Evolutionary conservation across 2,797 vertebrate genomes (phyloP).

Genomic region (Potorous gilbertii): DNA sequence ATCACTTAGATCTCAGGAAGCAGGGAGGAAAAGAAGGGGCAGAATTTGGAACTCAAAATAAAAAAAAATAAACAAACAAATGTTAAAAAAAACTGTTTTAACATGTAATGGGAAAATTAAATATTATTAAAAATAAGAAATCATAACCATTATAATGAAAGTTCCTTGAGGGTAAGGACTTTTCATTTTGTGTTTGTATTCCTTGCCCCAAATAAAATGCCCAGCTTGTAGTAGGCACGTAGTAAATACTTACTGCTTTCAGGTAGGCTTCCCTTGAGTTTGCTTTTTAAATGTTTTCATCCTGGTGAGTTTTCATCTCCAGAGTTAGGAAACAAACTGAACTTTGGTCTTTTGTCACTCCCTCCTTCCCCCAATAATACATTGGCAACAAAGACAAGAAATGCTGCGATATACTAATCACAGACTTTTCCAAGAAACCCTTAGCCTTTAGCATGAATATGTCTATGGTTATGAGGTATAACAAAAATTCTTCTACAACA

Average conservation of each 20-base stretch:
- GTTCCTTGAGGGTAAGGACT: background rate
- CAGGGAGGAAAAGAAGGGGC: background rate
- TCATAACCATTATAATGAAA: background rate
- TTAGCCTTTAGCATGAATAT: conserved; percentile 36
- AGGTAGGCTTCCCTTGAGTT: conserved; percentile 9
- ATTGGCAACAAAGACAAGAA: conserved; percentile 56
- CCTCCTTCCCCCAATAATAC: background rate
- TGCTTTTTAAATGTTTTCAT: conserved; percentile 54
- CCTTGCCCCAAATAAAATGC: background rate
- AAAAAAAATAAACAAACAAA: too few species aligned
- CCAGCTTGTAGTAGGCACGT: background rate
- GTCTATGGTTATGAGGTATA: conserved; percentile 42
- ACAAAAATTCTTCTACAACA: conserved; percentile 26
- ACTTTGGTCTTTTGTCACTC: conserved; percentile 51
- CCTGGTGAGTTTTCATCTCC: conserved; percentile 43
- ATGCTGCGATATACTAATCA: conserved; percentile 50
- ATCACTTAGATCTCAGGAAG: background rate
- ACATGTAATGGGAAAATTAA: conserved; percentile 20
- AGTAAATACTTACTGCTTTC: background rate
- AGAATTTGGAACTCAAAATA: background rate
- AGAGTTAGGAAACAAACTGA: conserved; percentile 46
- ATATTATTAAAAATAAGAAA: background rate
- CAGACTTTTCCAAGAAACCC: conserved; percentile 53
- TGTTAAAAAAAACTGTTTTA: conserved; percentile 36
- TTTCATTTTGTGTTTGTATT: background rate